A percentile compares a stretch with the other conserved stretches of the same genome.
phyloP scores from a whole-genome alignment of 2,888 invertebrate species.

The Zelleria hepariella region DNA sequence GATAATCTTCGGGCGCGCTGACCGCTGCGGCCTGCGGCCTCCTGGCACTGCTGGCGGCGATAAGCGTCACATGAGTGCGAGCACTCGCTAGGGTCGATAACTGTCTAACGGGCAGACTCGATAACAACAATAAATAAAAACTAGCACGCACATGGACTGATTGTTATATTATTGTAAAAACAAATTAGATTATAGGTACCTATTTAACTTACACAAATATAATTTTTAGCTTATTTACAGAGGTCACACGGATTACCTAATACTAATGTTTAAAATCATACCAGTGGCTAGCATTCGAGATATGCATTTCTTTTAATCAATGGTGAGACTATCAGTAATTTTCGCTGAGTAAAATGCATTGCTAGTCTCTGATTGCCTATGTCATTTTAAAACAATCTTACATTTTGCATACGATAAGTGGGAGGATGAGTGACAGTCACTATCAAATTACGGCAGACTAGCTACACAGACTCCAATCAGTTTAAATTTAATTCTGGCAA shows the following conservation, averaged over 20 bases:
- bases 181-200: not conserved
- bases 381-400: no score
- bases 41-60: no score
- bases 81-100: not conserved
- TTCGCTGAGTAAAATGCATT: not conserved
- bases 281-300: not conserved
- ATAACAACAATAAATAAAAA: not conserved
- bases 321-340: not conserved
- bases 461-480: not conserved
- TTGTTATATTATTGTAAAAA: constrained; percentile 4
- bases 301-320: not conserved
- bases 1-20: not conserved
- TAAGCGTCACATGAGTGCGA: no score
- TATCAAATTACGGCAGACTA: not conserved
- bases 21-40: no score
- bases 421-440: no score
- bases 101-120: not conserved
- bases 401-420: no score
- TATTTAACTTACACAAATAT: not conserved
- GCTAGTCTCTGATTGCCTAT: not conserved
- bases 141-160: not conserved
- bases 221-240: not conserved
- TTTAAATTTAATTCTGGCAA: not conserved
- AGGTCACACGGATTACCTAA: not conserved
- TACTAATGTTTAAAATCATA: not conserved